phyloP scores from a whole-genome alignment of 2,888 invertebrate species.

The Rhorus exstirpatorius region DNA sequence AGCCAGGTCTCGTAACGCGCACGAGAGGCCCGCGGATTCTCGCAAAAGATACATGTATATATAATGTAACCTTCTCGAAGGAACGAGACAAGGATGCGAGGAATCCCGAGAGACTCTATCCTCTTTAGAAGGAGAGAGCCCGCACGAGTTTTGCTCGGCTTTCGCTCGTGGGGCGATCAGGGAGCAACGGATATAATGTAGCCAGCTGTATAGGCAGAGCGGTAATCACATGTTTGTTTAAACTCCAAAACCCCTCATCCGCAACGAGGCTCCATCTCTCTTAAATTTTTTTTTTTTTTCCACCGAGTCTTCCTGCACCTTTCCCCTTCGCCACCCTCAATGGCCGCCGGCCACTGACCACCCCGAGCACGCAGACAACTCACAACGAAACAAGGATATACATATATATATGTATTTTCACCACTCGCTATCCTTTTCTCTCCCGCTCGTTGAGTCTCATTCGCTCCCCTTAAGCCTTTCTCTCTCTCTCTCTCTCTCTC shows the following conservation, averaged over 20 bases:
- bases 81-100: constrained; percentile 39
- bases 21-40: constrained; percentile 16
- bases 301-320: constrained; percentile 60
- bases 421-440: constrained; percentile 54
- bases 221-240: constrained; percentile 86
- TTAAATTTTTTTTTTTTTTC: constrained; percentile 45
- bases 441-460: constrained; percentile 17
- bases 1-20: constrained; percentile 25
- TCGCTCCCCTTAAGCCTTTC: constrained; percentile 16
- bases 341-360: constrained; percentile 80
- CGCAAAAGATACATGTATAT: constrained; percentile 21
- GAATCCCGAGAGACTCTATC: not conserved
- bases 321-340: constrained; percentile 79
- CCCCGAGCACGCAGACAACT: constrained; percentile 78
- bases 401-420: constrained; percentile 72
- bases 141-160: constrained; percentile 29
- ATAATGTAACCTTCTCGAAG: not conserved
- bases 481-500: constrained; percentile 52
- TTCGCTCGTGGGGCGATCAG: constrained; percentile 36
- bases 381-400: constrained; percentile 81
- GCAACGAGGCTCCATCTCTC: constrained; percentile 73
- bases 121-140: constrained; percentile 5
- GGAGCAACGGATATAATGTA: constrained; percentile 82
- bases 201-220: constrained; percentile 85
- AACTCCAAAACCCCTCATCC: constrained; percentile 86